Conservation (phyloP, 2,113 vertebrate species). For the Suricata suricatta region DNA sequence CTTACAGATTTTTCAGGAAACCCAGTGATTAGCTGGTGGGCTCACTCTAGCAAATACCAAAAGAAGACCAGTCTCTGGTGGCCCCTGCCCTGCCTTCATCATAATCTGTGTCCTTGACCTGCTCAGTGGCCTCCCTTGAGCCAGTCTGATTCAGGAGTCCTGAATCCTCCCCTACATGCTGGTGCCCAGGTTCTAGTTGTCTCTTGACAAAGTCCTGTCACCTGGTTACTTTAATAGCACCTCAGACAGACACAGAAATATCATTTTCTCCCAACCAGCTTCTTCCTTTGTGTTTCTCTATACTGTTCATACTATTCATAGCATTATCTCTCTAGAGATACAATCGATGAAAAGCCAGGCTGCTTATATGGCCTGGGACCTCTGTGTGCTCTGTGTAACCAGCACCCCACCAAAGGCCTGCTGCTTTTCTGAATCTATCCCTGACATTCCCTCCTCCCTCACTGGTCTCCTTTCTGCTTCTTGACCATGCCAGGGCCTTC, state of each 20-base stretch:
- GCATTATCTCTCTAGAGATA: neutral
- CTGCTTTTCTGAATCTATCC: neutral
- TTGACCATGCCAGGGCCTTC: neutral
- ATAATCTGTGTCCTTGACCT: neutral
- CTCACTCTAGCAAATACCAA: neutral
- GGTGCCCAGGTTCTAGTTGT: neutral
- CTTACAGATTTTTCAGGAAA: neutral
- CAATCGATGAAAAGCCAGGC: neutral
- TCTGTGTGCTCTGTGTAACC: too few relatives aligned
- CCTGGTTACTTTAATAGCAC: neutral
- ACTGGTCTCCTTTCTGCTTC: neutral
- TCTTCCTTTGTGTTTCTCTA: neutral
- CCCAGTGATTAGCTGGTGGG: neutral
- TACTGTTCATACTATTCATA: neutral
- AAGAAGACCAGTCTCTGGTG: neutral
- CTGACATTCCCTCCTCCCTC: neutral
- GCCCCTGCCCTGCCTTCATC: neutral
- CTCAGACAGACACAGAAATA: neutral
- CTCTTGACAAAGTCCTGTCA: neutral
- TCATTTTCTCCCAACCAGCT: neutral
- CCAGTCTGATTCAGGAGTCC: neutral
- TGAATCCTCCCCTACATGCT: neutral
- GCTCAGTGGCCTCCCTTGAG: neutral
- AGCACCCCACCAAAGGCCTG: fast-evolving
- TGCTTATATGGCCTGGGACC: neutral